Evolutionary conservation across 2,888 invertebrate species (phyloP).

Genomic region (Colletes collaris): DNA sequence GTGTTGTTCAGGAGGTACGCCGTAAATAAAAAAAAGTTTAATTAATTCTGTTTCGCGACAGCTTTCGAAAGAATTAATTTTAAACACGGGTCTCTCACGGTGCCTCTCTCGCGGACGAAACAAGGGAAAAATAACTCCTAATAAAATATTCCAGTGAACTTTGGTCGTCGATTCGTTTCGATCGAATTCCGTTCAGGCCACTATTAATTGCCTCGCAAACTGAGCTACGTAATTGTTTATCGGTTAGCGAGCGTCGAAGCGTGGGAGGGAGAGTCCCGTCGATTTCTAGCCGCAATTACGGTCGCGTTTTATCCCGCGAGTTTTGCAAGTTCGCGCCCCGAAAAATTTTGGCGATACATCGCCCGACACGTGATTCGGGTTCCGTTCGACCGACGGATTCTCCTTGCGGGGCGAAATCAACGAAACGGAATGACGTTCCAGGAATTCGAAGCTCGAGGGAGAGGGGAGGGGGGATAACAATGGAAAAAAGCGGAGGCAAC

Average conservation of each 20-base stretch:
- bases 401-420: slow-evolving; percentile 33
- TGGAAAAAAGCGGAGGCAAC: slow-evolving; percentile 40
- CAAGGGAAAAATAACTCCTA: not conserved
- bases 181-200: slow-evolving; percentile 7
- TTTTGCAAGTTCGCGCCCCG: slow-evolving; percentile 3
- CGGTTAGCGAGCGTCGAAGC: not conserved
- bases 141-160: not conserved
- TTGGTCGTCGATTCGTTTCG: not conserved
- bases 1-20: no score
- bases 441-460: slow-evolving; percentile 18
- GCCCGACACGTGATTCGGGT: slow-evolving; percentile 31
- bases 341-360: slow-evolving; percentile 16
- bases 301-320: slow-evolving; percentile 15
- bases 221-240: slow-evolving; percentile 10
- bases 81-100: no score
- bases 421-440: slow-evolving; percentile 31
- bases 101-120: not conserved
- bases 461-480: slow-evolving; percentile 34
- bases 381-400: slow-evolving; percentile 3
- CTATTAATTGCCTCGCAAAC: not conserved
- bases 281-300: slow-evolving; percentile 10
- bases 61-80: no score
- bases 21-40: no score
- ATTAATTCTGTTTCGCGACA: no score
- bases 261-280: not conserved